A percentile compares a stretch with the other conserved stretches of the same genome.
Evolutionary conservation across 2,888 invertebrate species (phyloP).

Genomic region (Pinctada fucata): DNA sequence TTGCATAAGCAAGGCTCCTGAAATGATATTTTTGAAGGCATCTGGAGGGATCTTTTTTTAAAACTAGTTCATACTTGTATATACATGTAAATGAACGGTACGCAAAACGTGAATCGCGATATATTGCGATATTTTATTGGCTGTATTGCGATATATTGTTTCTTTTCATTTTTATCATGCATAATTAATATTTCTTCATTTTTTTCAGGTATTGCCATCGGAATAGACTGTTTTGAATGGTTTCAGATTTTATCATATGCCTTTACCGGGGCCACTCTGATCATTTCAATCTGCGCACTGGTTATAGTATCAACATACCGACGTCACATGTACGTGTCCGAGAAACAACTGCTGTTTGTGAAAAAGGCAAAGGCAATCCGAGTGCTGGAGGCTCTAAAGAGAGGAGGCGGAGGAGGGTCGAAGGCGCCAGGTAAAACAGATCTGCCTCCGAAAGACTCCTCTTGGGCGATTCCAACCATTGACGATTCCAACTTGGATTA

Average conservation of each 20-base stretch:
- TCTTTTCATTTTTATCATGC: too few species aligned
- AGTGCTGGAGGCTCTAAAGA: slow-evolving; percentile 34
- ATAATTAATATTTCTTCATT: neutral
- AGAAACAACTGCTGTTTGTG: slow-evolving; percentile 26
- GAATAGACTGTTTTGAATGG: slow-evolving; percentile 31
- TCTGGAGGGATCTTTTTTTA: too few species aligned
- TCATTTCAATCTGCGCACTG: slow-evolving; percentile 25
- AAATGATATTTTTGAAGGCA: too few species aligned
- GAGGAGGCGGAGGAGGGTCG: slow-evolving; percentile 27
- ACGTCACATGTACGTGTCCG: slow-evolving; percentile 21
- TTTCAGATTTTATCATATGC: slow-evolving; percentile 30
- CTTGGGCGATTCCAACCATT: slow-evolving; percentile 5
- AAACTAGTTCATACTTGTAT: too few species aligned
- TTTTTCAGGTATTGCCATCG: slow-evolving; percentile 30
- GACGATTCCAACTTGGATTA: too few species aligned
- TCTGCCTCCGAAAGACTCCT: neutral
- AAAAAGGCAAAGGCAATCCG: slow-evolving; percentile 30
- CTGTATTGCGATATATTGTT: too few species aligned
- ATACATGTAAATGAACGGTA: too few species aligned
- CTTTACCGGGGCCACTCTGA: slow-evolving; percentile 16
- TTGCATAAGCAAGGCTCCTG: too few species aligned
- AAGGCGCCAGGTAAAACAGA: slow-evolving; percentile 32
- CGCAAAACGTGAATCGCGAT: too few species aligned
- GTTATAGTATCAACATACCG: slow-evolving; percentile 26
- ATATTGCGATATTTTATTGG: too few species aligned